These are phyloP conservation scores for Pachyseris speciosa DNA, from an alignment of 64 coral and sea anemone genomes.

Conservation along the genomic window DNA sequence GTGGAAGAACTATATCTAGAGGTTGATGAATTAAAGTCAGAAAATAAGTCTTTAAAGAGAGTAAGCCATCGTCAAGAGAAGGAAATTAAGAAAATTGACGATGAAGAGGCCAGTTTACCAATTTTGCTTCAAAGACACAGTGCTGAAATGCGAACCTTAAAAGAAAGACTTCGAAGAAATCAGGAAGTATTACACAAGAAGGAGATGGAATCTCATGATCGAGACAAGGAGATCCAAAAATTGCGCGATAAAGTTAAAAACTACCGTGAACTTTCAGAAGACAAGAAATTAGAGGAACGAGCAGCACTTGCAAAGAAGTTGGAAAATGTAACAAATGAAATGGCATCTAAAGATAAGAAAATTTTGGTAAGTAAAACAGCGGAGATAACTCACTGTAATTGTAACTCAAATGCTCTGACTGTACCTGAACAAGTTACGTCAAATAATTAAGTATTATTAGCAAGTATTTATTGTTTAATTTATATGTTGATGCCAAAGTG, in stretches of 20 bases:
- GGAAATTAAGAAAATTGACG: slow-evolving; percentile 78
- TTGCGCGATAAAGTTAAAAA: slow-evolving; percentile 76
- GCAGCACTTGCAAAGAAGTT: slow-evolving; percentile 77
- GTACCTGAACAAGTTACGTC: too few relatives aligned
- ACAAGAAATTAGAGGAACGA: slow-evolving; percentile 85
- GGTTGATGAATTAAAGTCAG: slow-evolving; percentile 62
- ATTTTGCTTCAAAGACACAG: slow-evolving; percentile 88
- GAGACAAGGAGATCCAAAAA: slow-evolving; percentile 80
- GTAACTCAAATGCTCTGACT: too few relatives aligned
- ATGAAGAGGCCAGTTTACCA: slow-evolving; percentile 80
- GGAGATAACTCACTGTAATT: neutral
- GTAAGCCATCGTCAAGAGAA: slow-evolving; percentile 81
- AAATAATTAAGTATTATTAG: too few relatives aligned
- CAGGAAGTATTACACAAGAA: slow-evolving; percentile 74
- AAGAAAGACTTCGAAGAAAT: slow-evolving; percentile 77
- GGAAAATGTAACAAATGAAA: slow-evolving; percentile 48
- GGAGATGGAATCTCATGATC: slow-evolving; percentile 77
- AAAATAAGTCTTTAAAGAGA: slow-evolving; percentile 88
- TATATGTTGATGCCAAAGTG: too few relatives aligned
- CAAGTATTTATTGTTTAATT: too few relatives aligned
- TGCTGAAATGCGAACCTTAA: slow-evolving; percentile 85
- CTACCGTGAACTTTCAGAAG: slow-evolving; percentile 71
- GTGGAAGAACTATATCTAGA: slow-evolving; percentile 90
- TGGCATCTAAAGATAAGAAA: slow-evolving; percentile 75
- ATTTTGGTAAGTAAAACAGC: slow-evolving; percentile 64